Evolutionary conservation across 2,888 invertebrate genomes (phyloP).

Genomic region (Drosophila recens): DNA sequence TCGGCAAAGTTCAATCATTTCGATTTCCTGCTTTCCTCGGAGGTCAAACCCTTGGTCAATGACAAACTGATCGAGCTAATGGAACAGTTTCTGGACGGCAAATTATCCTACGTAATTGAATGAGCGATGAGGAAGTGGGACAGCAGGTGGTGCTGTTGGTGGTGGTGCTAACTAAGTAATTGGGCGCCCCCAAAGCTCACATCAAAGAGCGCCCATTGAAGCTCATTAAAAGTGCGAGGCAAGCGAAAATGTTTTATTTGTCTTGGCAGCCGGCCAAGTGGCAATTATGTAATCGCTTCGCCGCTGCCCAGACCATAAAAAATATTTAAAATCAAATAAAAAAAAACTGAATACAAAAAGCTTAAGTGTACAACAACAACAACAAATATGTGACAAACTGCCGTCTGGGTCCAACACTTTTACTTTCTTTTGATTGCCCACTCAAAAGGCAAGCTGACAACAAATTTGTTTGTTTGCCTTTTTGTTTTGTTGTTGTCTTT

Average conservation of each 20-base stretch:
- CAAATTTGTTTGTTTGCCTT: constrained; percentile 46
- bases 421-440: constrained; percentile 72
- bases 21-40: constrained; percentile 74
- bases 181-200: constrained; percentile 39
- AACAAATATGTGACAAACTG: constrained; percentile 52
- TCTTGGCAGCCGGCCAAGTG: constrained; percentile 52
- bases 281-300: constrained; percentile 69
- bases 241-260: constrained; percentile 65
- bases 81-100: constrained; percentile 71
- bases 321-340: constrained; percentile 44
- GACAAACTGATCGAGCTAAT: constrained; percentile 73
- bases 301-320: constrained; percentile 48
- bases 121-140: constrained; percentile 60
- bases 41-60: constrained; percentile 75
- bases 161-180: constrained; percentile 40
- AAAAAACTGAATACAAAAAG: constrained; percentile 44
- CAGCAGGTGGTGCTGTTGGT: background rate
- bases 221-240: constrained; percentile 52
- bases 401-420: constrained; percentile 62
- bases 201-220: constrained; percentile 53
- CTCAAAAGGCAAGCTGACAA: constrained; percentile 49
- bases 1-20: constrained; percentile 79
- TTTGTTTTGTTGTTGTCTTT: constrained; percentile 21
- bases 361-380: constrained; percentile 32
- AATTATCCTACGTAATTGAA: constrained; percentile 77